Percentiles rank a stretch among this genome's conserved stretches.
Evolutionary conservation across 2,113 vertebrate genomes (phyloP).

Genomic region (Axis porcinus): DNA sequence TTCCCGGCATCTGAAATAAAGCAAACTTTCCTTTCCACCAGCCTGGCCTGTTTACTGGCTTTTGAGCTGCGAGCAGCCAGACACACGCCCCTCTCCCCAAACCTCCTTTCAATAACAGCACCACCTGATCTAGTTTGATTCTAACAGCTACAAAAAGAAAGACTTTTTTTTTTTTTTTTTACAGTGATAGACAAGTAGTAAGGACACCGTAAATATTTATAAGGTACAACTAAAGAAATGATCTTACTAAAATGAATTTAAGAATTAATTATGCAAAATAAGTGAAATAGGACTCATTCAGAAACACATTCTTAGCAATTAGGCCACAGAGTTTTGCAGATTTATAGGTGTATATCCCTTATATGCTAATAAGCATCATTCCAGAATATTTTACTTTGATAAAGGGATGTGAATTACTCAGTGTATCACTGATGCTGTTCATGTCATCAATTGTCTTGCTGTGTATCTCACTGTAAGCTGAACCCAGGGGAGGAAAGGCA

Average conservation of each 20-base stretch:
- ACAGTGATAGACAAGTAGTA: neutral
- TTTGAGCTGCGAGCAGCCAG: too few relatives aligned
- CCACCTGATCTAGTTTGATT: neutral
- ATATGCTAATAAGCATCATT: neutral
- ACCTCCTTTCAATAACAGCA: too few relatives aligned
- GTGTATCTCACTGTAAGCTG: too few relatives aligned
- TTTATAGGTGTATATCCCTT: neutral
- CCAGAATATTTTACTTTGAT: neutral
- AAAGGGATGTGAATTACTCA: neutral
- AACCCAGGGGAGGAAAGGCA: too few relatives aligned
- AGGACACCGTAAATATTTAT: neutral
- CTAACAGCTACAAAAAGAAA: neutral
- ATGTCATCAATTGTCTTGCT: too few relatives aligned
- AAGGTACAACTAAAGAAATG: neutral
- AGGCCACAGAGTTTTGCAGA: neutral
- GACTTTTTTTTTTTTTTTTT: neutral
- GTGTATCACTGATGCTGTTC: too few relatives aligned
- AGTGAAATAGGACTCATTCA: neutral
- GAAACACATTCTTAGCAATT: neutral
- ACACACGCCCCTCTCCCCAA: too few relatives aligned
- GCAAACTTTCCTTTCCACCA: too few relatives aligned
- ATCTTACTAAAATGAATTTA: neutral
- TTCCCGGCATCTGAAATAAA: too few relatives aligned
- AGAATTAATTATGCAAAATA: neutral
- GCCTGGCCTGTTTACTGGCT: too few relatives aligned